Base-by-base conservation (phyloP, 2,797 vertebrate species). In the Aulostomus chinensis region DNA sequence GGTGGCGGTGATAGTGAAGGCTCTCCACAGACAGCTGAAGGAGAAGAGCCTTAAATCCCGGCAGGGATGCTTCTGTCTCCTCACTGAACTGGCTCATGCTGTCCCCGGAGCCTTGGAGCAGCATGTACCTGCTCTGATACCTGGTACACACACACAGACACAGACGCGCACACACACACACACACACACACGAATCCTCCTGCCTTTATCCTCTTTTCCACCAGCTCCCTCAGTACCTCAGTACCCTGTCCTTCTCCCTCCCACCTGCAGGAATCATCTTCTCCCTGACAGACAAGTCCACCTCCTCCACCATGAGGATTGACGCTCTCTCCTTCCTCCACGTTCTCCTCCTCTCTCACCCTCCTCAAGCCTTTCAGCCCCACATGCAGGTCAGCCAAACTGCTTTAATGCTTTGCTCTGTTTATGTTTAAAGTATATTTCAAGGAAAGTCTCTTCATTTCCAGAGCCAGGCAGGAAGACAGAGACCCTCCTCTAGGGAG, bases 41-140 rank as follows among this genome's bases (percentile, higher is more conserved):
- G 95, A 96, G 31, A 95, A 94, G 74, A 98, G 91, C 41, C 42
- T 92, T 48, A 94, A 92, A 59, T 92, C 92, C 6, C 91, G 95
- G 22, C 96, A 98, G 80, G 93, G 94, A 25, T 96, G 95, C 78
- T 96, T 98, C 84, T 86, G 76, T 56, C 91, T 98, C 22, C 90
- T 98, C 59, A 92, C 93, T 0, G 95, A 98, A 53, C 72, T 98
- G 68, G 90, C 90, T 1, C 86, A 60, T 2, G 90, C 93, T 14
- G 87, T 94, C 3, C 95, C 96, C 0, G 94, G 94, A 57, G 91
- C 91, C 38, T 89, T 98, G 73, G 92, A 93, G 0, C 88, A 91
- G 38, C 94, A 98, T 50, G 83, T 96, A 66, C 92, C 95, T 8
- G 79, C 86, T 0, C 84, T 98, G 0, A 70, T 96, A 46, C 93